Base-by-base conservation (phyloP, 2,113 vertebrate genomes). In the Heloderma charlesbogerti region DNA sequence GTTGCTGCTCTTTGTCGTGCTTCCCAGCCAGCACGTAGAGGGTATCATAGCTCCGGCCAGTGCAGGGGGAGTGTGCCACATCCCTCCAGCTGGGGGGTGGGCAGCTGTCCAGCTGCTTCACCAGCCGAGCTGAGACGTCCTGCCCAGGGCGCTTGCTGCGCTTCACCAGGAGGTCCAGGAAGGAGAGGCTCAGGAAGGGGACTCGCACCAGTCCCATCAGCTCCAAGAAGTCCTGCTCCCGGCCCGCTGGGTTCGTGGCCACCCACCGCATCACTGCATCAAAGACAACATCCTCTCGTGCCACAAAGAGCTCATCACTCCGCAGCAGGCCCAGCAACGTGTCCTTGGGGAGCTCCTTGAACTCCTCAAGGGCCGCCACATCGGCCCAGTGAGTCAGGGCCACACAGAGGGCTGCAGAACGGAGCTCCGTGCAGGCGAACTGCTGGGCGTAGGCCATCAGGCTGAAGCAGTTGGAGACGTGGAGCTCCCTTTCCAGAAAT, bases 401-500 rank as follows among this genome's bases (percentile, higher is more conserved):
- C 86, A 99, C 98, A 0, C 97, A 95, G 45, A 96, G 84, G 0
- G 98, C 98, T 16, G 97, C 96, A 0, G 27, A 48, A 2, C 96
- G 95, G 10, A 99, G 96, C 63, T 97, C 96, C 37, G 27, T 12
- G 43, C 97, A 98, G 69, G 97, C 97, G 72, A 97, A 97, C 20
- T 96, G 97, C 97, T 97, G 98, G 0, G 98, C 97, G 22, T 98
- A 98, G 16, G 92, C 95, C 98, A 98, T 97, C 96, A 98, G 97
- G 75, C 98, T 97, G 94, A 99, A 91, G 91, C 98, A 99, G 95
- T 99, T 99, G 75, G 96, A 98, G 57, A 98, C 92, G 48, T 98
- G 98, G 85, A 99, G 94, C 94, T 99, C 97, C 51, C 98, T 94
- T 92, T 98, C 98, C 89, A 99, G 95, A 90, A 98, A 99, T 89